Conservation (phyloP, 2,888 invertebrate genomes). For the Melipona beecheii region DNA sequence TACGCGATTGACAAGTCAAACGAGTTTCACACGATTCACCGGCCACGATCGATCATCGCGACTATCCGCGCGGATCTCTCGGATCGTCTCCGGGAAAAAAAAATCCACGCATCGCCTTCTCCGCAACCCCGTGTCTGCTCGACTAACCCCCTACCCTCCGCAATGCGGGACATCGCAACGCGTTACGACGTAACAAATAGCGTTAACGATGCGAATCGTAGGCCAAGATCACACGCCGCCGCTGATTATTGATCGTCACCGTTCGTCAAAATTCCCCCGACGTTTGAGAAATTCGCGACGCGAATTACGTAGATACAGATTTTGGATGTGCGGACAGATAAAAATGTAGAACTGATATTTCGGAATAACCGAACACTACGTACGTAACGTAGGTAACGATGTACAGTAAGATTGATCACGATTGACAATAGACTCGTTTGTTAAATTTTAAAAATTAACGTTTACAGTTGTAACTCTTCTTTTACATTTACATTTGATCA, state of each 20-base stretch:
- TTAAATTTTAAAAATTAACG: too few species aligned
- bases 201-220: conserved; percentile 54
- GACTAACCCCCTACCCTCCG: conserved; percentile 9
- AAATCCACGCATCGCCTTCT: conserved; percentile 30
- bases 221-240: conserved; percentile 41
- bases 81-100: conserved; percentile 1
- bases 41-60: conserved; percentile 53
- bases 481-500: too few species aligned
- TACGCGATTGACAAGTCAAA: conserved; percentile 59
- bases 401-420: too few species aligned
- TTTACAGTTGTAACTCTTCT: too few species aligned
- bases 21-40: conserved; percentile 52
- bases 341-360: conserved; percentile 11
- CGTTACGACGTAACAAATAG: conserved; percentile 60
- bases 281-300: conserved; percentile 44
- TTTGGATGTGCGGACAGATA: neutral
- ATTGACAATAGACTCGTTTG: too few species aligned
- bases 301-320: neutral
- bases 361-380: conserved; percentile 5
- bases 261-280: conserved; percentile 51
- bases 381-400: too few species aligned
- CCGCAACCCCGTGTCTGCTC: conserved; percentile 1
- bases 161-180: conserved; percentile 10
- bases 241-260: conserved; percentile 59
- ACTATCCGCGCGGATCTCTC: conserved; percentile 31